Evolutionary conservation across 2,888 invertebrate species (phyloP).

Genomic region (Brachyopa scutellaris): DNA sequence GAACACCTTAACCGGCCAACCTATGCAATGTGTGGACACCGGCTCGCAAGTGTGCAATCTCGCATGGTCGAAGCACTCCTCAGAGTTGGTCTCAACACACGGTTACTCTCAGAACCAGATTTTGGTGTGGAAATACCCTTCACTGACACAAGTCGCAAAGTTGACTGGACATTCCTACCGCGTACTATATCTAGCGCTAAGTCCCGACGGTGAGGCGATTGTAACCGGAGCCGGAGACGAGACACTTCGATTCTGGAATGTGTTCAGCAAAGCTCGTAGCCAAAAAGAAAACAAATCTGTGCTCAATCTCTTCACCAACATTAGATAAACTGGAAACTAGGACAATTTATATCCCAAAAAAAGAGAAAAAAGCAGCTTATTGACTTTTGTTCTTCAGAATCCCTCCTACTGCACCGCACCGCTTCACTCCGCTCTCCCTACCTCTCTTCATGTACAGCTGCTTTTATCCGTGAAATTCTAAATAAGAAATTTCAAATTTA

Average conservation of each 20-base stretch:
- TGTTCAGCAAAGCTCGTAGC: constrained; percentile 98
- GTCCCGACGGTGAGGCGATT: constrained; percentile 99
- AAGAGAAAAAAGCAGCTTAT: background rate
- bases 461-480: background rate
- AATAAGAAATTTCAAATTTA: constrained; percentile 13
- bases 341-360: constrained; percentile 42
- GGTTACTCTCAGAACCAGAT: constrained; percentile 99
- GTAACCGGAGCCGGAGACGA: constrained; percentile 99
- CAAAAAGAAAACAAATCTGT: constrained; percentile 97
- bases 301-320: constrained; percentile 94
- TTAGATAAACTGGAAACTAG: constrained; percentile 83
- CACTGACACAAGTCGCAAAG: constrained; percentile 97
- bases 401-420: no score
- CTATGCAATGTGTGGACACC: constrained; percentile 99
- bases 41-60: constrained; percentile 99
- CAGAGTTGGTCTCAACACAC: constrained; percentile 98
- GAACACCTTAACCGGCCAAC: constrained; percentile 98
- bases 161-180: constrained; percentile 98
- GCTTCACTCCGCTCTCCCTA: background rate
- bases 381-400: no score
- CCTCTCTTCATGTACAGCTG: constrained; percentile 14
- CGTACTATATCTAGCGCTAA: constrained; percentile 97
- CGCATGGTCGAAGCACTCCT: constrained; percentile 99
- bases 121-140: constrained; percentile 99
- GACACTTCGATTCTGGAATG: constrained; percentile 99